A percentile compares a stretch with the other conserved stretches of the same genome.
Evolutionary conservation across 1,140 invertebrate species (phyloP).

Genomic region (Temnothorax longispinosus): DNA sequence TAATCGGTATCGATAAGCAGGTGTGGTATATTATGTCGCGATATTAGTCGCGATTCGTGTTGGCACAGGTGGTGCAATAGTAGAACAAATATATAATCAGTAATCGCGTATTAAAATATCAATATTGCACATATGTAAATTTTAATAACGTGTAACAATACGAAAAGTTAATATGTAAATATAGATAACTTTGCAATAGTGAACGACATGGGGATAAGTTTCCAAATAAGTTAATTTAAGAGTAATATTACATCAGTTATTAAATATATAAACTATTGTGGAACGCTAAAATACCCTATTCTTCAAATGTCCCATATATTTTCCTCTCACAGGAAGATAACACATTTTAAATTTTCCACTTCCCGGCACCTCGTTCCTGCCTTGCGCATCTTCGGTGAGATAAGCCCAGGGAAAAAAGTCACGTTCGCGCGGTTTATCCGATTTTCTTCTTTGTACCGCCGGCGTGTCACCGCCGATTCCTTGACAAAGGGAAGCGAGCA

Average conservation of each 20-base stretch:
- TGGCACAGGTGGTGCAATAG: slow-evolving; percentile 45
- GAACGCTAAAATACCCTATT: not conserved
- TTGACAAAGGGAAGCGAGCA: not conserved
- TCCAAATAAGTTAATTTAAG: not conserved
- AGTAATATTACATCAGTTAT: not conserved
- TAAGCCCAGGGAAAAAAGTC: slow-evolving; percentile 22
- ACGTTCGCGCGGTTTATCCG: slow-evolving; percentile 39
- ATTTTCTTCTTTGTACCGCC: slow-evolving; percentile 13
- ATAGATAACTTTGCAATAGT: not conserved
- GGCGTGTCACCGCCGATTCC: slow-evolving; percentile 17
- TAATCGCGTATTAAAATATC: slow-evolving; percentile 1
- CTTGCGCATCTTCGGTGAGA: not conserved
- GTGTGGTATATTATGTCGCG: not conserved
- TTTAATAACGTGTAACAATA: not conserved
- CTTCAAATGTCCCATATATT: no score
- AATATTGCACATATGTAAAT: not conserved
- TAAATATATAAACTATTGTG: not conserved
- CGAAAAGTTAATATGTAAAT: not conserved
- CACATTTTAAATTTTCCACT: slow-evolving; percentile 18
- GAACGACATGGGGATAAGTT: not conserved
- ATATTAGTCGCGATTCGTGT: not conserved
- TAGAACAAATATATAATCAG: slow-evolving; percentile 37
- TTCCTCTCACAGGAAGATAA: slow-evolving; percentile 5
- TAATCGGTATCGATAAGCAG: slow-evolving; percentile 53
- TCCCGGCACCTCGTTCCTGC: not conserved